phyloP scores from a whole-genome alignment of 2,113 vertebrate species.

The Poicephalus meyeri region DNA sequence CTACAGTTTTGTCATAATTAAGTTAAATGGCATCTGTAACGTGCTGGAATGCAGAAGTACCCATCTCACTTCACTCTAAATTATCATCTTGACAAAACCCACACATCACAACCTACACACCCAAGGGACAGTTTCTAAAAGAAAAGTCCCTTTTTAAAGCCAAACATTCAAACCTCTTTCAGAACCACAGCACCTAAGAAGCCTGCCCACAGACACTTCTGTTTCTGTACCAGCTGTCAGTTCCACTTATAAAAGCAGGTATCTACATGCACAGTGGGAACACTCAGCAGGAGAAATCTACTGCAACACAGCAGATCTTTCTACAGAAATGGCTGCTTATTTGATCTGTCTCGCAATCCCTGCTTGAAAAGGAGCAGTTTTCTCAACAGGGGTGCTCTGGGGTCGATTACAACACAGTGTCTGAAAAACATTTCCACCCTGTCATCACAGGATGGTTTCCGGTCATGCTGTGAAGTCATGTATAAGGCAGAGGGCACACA shows the following conservation, averaged over 20 bases:
- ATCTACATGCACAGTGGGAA: neutral
- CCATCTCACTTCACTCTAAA: neutral
- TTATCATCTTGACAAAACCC: slow-evolving; percentile 6
- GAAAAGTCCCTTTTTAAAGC: neutral
- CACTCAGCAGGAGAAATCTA: neutral
- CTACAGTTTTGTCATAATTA: slow-evolving; percentile 9
- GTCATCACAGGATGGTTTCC: neutral
- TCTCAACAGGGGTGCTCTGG: neutral
- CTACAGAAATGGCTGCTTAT: neutral
- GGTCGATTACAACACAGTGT: neutral
- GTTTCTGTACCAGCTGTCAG: neutral
- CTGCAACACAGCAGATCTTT: neutral
- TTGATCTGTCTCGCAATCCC: neutral
- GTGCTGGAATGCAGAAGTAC: neutral
- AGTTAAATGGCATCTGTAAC: neutral
- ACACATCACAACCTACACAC: neutral
- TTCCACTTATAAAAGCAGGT: neutral
- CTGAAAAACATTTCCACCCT: neutral
- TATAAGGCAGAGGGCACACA: neutral
- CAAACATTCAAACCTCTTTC: neutral
- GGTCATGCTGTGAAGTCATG: neutral
- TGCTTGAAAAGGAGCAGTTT: neutral
- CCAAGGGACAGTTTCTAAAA: neutral
- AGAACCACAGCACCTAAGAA: neutral
- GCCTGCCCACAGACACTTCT: neutral